Evolutionary conservation across 2,113 vertebrate species (phyloP), one percentile per base, ranked within the genome.

Genomic region (Agapornis roseicollis): DNA sequence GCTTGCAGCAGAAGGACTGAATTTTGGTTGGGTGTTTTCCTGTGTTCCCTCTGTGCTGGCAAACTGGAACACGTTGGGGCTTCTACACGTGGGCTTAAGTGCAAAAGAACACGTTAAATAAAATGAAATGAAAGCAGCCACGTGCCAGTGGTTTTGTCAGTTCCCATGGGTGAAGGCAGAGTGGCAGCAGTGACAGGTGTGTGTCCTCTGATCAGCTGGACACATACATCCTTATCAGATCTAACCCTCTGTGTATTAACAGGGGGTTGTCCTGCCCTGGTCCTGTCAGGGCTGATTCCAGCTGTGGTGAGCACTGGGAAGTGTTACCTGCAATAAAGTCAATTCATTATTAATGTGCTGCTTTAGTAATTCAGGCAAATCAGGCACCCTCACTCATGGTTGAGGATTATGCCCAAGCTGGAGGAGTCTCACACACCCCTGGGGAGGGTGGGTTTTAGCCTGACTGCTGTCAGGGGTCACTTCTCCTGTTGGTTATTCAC

Each of bases 1-100:
- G 29, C 86, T 55, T 41, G 63, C n/a, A 58, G 42, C 70, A 17
- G 78, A 85, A 85, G 31, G 25, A 52, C 52, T 17, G 33, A 24
- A 33, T 66, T 65, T 66, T 80, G 58, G 41, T 7, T 58, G 56
- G 33, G 22, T 23, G 33, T 58, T 93, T 27, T n/a, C 41, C 47
- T 13, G n/a, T 76, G 91, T 91, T 85, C 85, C 79, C 35, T 85
- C 61, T 78, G 74, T 70, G 88, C 93, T 77, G 86, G 52, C 82
- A 84, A 66, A 64, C 85, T 41, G 90, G 84, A 83, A 79, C 87
- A 87, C 24, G 2, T 1, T 19, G 77, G 85, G 90, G 80, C 58
- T 76, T 81, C 77, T 85, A 35, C 70, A 49, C 24, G 66, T 61
- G 49, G 70, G 68, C 31, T 60, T 1, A 49, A 55, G 44, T 77